Percentiles rank a stretch among this genome's conserved stretches.
These are phyloP conservation scores for Papilio dardanus DNA, from an alignment of 1,140 invertebrate genomes.

Conservation along the genomic window DNA sequence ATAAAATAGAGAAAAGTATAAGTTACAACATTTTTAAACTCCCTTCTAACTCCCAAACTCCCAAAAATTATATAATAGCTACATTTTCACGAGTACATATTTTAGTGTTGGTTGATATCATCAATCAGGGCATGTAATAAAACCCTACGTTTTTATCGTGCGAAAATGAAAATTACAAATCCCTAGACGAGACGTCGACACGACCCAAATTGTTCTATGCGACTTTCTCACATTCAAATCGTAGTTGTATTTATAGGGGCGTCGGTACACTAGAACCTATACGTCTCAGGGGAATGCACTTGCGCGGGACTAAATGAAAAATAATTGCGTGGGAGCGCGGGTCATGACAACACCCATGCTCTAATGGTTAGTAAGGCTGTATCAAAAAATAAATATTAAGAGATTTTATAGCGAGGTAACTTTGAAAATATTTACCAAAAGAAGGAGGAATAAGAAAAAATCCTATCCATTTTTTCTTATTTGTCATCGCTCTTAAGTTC, in stretches of 20 bases:
- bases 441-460: neutral
- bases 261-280: conserved; percentile 65
- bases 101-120: conserved; percentile 21
- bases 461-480: neutral
- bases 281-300: conserved; percentile 68
- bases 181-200: conserved; percentile 52
- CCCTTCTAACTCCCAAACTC: neutral
- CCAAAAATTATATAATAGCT: neutral
- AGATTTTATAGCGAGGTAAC: neutral
- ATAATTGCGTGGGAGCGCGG: conserved; percentile 62
- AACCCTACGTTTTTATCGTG: conserved; percentile 44
- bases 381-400: neutral
- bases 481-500: too few species aligned
- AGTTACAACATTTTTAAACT: neutral
- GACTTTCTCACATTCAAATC: conserved; percentile 75
- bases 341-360: conserved; percentile 1
- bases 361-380: neutral
- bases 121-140: conserved; percentile 34
- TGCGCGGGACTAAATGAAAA: conserved; percentile 78
- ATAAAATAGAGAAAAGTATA: neutral
- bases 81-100: neutral
- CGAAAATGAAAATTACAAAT: conserved; percentile 60
- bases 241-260: conserved; percentile 59
- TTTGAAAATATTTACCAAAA: neutral
- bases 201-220: conserved; percentile 49